Conservation (phyloP, 1,140 invertebrate genomes). For the Scylla paramamosain region DNA sequence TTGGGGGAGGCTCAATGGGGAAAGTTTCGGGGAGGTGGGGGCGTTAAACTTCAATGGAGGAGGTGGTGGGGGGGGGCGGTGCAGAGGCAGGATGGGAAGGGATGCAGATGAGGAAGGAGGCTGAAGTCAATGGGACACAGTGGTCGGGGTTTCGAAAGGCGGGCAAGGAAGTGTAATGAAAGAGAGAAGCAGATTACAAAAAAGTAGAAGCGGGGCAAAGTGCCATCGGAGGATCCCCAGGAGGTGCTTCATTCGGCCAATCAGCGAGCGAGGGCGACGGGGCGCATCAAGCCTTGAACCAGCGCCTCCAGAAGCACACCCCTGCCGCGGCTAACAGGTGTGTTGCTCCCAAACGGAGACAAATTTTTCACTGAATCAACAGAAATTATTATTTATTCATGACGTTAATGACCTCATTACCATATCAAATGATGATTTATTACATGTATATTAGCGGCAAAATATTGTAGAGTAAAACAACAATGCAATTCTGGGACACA, state of each 20-base stretch:
- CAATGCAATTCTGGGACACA: background rate
- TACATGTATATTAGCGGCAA: background rate
- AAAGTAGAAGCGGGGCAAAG: background rate
- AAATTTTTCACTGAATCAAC: background rate
- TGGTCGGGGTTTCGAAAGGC: background rate
- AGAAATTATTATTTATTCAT: background rate
- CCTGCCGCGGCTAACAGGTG: background rate
- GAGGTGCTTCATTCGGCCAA: background rate
- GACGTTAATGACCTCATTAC: background rate
- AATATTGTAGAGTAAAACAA: background rate
- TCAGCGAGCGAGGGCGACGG: background rate
- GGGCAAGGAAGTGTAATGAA: background rate
- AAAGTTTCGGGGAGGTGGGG: too few species aligned
- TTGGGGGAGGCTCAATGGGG: too few species aligned
- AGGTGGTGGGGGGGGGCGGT: too few species aligned
- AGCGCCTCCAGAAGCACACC: background rate
- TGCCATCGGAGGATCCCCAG: background rate
- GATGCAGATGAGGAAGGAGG: too few species aligned
- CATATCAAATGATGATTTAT: background rate
- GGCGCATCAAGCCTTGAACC: background rate
- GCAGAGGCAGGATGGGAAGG: too few species aligned
- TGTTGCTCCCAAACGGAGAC: background rate
- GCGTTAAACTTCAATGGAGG: too few species aligned
- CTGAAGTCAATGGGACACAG: too few species aligned
- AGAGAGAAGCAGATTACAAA: background rate